Percentiles rank a stretch among this genome's conserved stretches.
phyloP scores from a whole-genome alignment of 2,888 invertebrate species.

The Morpho helenor region DNA sequence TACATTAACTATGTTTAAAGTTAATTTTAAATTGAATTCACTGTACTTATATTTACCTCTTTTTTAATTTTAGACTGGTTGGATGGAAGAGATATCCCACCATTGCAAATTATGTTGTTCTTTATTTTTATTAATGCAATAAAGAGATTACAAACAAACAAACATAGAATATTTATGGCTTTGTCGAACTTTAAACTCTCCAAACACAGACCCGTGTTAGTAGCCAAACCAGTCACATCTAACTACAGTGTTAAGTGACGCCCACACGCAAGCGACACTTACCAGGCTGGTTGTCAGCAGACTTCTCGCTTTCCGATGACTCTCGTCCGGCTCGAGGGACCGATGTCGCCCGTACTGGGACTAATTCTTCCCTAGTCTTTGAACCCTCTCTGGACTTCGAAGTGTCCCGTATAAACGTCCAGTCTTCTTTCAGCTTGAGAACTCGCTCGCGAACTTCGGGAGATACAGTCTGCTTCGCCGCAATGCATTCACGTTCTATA shows the following conservation, averaged over 20 bases:
- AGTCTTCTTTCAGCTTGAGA: constrained; percentile 26
- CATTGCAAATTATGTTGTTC: too few species aligned
- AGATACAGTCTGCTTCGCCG: constrained; percentile 66
- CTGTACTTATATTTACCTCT: too few species aligned
- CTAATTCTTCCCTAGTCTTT: constrained; percentile 7
- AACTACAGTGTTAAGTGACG: constrained; percentile 19
- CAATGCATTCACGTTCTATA: constrained; percentile 74
- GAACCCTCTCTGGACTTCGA: constrained; percentile 39
- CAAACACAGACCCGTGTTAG: constrained; percentile 15
- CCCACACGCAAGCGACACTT: constrained; percentile 19
- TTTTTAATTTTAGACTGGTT: too few species aligned
- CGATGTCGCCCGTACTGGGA: constrained; percentile 14
- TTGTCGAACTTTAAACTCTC: neutral
- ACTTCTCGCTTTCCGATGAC: constrained; percentile 16
- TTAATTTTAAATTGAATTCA: too few species aligned
- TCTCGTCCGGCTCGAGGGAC: constrained; percentile 11
- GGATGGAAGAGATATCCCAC: too few species aligned
- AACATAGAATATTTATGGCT: too few species aligned
- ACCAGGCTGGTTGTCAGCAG: constrained; percentile 17
- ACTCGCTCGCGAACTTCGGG: constrained; percentile 32
- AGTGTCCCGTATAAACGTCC: constrained; percentile 52
- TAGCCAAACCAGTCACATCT: constrained; percentile 10
- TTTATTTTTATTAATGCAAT: too few species aligned
- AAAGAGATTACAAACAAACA: too few species aligned
- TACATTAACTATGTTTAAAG: too few species aligned